phyloP scores from a whole-genome alignment of 2,797 vertebrate species.

The Tenualosa ilisha region DNA sequence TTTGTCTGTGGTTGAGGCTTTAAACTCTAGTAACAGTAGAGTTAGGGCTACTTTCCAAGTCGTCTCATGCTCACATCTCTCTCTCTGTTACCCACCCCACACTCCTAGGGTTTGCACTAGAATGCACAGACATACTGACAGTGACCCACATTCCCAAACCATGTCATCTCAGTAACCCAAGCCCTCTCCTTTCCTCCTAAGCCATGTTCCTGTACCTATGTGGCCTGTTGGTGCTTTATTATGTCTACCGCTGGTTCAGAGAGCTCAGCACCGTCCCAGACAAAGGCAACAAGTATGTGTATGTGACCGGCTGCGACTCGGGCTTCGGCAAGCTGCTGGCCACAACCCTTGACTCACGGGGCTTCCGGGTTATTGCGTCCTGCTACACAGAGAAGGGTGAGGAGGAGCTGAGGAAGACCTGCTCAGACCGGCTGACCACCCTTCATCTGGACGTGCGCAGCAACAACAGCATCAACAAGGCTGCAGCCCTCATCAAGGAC shows the following conservation, averaged over 20 bases:
- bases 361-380: conserved; percentile 71
- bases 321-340: conserved; percentile 75
- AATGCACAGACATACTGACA: neutral
- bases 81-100: neutral
- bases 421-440: conserved; percentile 64
- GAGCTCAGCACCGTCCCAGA: conserved; percentile 68
- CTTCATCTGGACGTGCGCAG: conserved; percentile 71
- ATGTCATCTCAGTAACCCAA: neutral
- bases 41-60: neutral
- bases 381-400: conserved; percentile 76
- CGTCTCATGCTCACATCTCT: neutral
- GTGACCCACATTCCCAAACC: neutral
- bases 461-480: conserved; percentile 67
- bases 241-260: conserved; percentile 70
- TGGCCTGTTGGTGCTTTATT: conserved; percentile 63
- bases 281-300: conserved; percentile 71
- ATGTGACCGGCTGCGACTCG: conserved; percentile 76
- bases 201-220: conserved; percentile 72
- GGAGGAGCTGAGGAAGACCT: conserved; percentile 72
- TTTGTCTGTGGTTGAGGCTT: neutral
- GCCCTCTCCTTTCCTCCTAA: conserved; percentile 36
- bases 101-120: neutral
- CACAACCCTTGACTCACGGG: conserved; percentile 69
- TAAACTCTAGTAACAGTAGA: neutral
- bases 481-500: conserved; percentile 62